phyloP scores from a whole-genome alignment of 2,888 invertebrate genomes.

The Amphimallon solstitiale region DNA sequence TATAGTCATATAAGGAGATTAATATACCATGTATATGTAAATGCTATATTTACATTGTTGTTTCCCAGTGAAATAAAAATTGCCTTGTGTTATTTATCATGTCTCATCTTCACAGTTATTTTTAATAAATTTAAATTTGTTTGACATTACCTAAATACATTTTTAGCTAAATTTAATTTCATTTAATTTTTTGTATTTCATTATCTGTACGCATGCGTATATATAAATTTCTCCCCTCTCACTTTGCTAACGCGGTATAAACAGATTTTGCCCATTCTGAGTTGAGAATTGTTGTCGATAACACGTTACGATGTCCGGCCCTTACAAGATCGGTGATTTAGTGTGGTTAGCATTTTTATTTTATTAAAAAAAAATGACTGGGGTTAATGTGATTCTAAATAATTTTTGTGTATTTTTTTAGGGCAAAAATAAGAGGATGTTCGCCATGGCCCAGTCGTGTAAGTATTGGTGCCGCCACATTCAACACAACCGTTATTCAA shows the following conservation, averaged over 20 bases:
- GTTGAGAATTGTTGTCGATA: conserved; percentile 20
- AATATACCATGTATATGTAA: too few species aligned
- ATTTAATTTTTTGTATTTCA: background rate
- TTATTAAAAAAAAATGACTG: conserved; percentile 30
- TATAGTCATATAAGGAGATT: too few species aligned
- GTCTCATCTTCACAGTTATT: too few species aligned
- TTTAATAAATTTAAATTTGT: too few species aligned
- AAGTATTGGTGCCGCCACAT: conserved; percentile 66
- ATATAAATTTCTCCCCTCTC: conserved; percentile 17
- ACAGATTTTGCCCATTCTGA: conserved; percentile 39
- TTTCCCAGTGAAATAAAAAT: too few species aligned
- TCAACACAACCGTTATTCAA: conserved; percentile 62
- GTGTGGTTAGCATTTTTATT: conserved; percentile 70
- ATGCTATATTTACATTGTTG: too few species aligned
- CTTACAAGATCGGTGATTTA: conserved; percentile 73
- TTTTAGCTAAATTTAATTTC: too few species aligned
- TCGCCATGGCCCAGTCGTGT: conserved; percentile 98
- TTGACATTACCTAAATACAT: too few species aligned
- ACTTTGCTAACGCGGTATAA: conserved; percentile 40
- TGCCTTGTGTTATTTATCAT: too few species aligned
- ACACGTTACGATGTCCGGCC: conserved; percentile 64
- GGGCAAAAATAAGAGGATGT: conserved; percentile 98
- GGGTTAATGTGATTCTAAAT: conserved; percentile 8
- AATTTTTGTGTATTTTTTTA: conserved; percentile 64
- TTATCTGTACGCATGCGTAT: background rate